These are phyloP conservation scores for Eulemur rufifrons DNA, from an alignment of 2,113 vertebrate species.

Conservation along the genomic window DNA sequence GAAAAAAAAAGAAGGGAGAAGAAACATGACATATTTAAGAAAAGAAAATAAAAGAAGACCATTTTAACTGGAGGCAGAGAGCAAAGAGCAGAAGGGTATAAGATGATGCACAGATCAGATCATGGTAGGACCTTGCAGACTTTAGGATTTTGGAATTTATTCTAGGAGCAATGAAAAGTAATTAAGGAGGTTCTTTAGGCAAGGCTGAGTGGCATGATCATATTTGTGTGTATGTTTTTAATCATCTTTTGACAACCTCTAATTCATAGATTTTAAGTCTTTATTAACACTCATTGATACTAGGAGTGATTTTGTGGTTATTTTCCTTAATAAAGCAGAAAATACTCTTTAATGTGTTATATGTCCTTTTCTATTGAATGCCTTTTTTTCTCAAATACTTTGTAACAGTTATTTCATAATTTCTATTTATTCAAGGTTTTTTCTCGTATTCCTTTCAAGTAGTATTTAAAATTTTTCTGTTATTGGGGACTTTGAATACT, in stretches of 20 bases:
- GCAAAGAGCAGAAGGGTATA: background rate
- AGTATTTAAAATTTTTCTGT: constrained; percentile 43
- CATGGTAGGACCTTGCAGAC: background rate
- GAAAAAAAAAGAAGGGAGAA: background rate
- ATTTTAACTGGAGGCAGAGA: background rate
- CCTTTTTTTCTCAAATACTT: constrained; percentile 5
- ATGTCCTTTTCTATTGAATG: constrained; percentile 5
- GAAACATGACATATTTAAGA: background rate
- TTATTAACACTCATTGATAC: background rate
- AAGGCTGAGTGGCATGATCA: background rate
- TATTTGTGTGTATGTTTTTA: background rate
- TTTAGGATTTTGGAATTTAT: background rate
- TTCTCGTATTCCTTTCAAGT: background rate
- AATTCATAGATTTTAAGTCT: constrained; percentile 42
- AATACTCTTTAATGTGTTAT: background rate
- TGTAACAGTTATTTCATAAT: background rate
- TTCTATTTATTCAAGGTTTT: constrained; percentile 29
- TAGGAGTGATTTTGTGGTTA: constrained; percentile 2
- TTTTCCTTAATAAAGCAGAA: background rate
- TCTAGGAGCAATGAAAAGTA: background rate
- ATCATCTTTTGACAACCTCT: background rate
- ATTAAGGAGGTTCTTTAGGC: background rate
- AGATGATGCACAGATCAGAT: background rate
- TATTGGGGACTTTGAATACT: constrained; percentile 44
- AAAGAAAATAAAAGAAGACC: background rate